phyloP scores from a whole-genome alignment of 2,113 vertebrate species.

The Microcebus griseorufus region DNA sequence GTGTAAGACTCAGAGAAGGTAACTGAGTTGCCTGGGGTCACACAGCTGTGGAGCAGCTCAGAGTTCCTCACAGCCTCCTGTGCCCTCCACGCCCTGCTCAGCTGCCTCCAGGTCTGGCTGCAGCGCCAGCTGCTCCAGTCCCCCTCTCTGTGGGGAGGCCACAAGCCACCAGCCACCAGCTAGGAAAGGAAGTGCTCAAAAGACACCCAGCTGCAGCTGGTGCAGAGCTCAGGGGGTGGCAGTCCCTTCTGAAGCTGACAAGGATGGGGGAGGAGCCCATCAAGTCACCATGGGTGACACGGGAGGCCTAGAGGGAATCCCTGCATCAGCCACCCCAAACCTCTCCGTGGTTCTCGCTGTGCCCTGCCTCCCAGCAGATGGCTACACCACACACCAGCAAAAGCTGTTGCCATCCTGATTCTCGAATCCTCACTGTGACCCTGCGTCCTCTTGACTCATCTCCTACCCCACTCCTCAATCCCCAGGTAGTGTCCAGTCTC shows the following conservation, averaged over 20 bases:
- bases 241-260: background rate
- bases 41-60: background rate
- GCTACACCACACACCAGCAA: background rate
- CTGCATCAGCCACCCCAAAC: background rate
- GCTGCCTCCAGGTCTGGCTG: background rate
- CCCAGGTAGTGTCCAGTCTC: background rate
- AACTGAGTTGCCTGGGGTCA: background rate
- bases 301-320: background rate
- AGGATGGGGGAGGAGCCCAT: background rate
- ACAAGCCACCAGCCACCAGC: background rate
- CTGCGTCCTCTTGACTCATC: background rate
- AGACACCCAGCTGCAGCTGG: background rate
- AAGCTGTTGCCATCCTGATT: background rate
- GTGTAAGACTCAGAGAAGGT: background rate
- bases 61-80: background rate
- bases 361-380: background rate
- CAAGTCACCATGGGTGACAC: background rate
- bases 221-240: background rate
- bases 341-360: background rate
- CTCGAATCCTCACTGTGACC: background rate
- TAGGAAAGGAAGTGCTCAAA: background rate
- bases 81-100: background rate
- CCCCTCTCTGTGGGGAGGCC: background rate
- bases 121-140: background rate
- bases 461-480: rapidly evolving